Evolutionary conservation across 2,888 invertebrate genomes (phyloP).

Genomic region (Cantharis nigra): DNA sequence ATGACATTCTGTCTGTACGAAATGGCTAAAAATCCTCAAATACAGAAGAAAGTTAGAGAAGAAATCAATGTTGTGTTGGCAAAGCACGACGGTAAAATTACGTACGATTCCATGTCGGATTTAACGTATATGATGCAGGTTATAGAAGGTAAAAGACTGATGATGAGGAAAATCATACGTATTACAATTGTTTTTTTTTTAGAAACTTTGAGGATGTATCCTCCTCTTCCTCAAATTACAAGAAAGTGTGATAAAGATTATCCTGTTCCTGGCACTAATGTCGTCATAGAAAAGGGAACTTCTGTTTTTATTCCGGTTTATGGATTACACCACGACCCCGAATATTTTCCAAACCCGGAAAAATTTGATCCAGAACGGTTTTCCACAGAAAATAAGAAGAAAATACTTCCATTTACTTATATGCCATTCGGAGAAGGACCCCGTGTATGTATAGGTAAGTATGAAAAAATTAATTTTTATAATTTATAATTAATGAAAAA

Average conservation of each 20-base stretch:
- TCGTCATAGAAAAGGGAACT: conserved; percentile 45
- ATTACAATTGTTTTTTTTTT: conserved; percentile 18
- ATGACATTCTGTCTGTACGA: conserved; percentile 52
- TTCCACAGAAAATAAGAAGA: conserved; percentile 16
- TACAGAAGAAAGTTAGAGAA: background rate
- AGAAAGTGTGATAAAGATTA: conserved; percentile 38
- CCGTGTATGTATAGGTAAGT: conserved; percentile 45
- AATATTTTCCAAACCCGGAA: conserved; percentile 55
- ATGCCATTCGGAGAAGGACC: conserved; percentile 49
- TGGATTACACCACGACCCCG: conserved; percentile 37
- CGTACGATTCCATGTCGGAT: background rate
- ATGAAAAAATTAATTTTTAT: background rate
- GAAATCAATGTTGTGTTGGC: background rate
- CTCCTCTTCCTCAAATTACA: conserved; percentile 39
- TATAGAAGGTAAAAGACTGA: background rate
- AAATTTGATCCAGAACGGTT: conserved; percentile 67
- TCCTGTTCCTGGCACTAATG: conserved; percentile 41
- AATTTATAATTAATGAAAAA: background rate
- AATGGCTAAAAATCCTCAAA: conserved; percentile 40
- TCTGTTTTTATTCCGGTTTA: conserved; percentile 38
- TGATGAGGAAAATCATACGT: background rate
- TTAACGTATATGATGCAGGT: background rate
- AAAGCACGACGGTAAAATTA: background rate
- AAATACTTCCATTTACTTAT: conserved; percentile 26
- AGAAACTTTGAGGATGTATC: conserved; percentile 51